Conservation (phyloP, 1,140 invertebrate species). For the Eurosta solidaginis region DNA sequence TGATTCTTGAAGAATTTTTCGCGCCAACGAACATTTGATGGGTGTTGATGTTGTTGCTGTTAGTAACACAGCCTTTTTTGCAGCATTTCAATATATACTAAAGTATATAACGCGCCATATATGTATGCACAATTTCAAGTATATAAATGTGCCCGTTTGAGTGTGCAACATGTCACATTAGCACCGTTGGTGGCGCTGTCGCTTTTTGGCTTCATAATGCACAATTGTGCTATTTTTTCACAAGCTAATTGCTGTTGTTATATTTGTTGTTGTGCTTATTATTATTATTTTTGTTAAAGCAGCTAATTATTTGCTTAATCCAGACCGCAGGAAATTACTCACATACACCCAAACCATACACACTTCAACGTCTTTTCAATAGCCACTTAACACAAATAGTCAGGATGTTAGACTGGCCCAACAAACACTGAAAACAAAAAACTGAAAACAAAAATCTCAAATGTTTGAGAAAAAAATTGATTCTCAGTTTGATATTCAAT, state of each 20-base stretch:
- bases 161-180: conserved; percentile 24
- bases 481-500: too few species aligned
- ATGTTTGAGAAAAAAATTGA: too few species aligned
- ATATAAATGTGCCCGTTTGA: conserved; percentile 20
- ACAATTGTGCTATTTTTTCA: neutral
- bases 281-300: neutral
- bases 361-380: neutral
- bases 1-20: neutral
- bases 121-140: neutral
- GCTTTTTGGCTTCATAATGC: neutral
- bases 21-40: neutral
- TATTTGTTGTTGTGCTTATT: neutral
- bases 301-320: conserved; percentile 13
- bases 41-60: neutral
- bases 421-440: too few species aligned
- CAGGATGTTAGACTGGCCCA: neutral
- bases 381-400: neutral
- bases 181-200: neutral
- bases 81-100: neutral
- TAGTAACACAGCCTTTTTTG: neutral
- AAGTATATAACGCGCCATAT: neutral
- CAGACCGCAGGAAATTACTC: neutral
- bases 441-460: too few species aligned
- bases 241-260: neutral
- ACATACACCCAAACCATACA: neutral